Evolutionary conservation across 2,888 invertebrate species (phyloP), one percentile per base, ranked within the genome.

Genomic region (Cheilosia vulpina): DNA sequence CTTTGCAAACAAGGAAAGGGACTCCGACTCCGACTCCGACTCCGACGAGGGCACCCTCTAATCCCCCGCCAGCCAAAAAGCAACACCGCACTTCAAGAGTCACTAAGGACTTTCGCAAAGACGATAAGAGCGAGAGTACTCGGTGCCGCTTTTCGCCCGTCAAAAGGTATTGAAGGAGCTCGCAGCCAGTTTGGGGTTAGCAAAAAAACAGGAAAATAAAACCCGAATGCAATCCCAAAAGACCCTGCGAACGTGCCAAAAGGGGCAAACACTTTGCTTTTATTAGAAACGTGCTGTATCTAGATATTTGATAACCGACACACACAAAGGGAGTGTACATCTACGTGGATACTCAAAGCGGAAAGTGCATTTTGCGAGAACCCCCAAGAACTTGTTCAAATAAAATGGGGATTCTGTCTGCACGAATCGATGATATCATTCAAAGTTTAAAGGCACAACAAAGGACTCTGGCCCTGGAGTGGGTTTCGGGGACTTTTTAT

Each of bases 221-320:
- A 73, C 52, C 57, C 21, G 80, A 65, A 84, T 85, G 80, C 71
- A 85, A 65, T 80, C 84, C 84, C 75, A 17, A 24, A 79, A 73
- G 79, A 68, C 62, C 43, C 45, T 19, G 79, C 68, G 83, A 84
- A 85, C 85, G 85, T 85, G 85, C 85, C 72, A 71, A 85, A 85
- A 76, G 80, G 85, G 85, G 80, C 85, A 85, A 80, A 80, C 81
- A 72, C 76, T 80, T 76, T 66, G 80, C 58, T 85, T 81, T 85
- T 85, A 85, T 85, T 85, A 85, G 85, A 85, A 76, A 85, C 85
- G 85, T 85, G 85, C 85, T 75, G 66, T 85, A 85, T 85, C 85
- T 85, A 31, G 81, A 80, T 80, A 85, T 85, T 85, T 80, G 81
- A 80, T 60, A 81, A 76, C 85, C 85, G 76, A 85, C 75, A 76